phyloP scores from a whole-genome alignment of 2,888 invertebrate genomes.

The Antheraea assamensis region DNA sequence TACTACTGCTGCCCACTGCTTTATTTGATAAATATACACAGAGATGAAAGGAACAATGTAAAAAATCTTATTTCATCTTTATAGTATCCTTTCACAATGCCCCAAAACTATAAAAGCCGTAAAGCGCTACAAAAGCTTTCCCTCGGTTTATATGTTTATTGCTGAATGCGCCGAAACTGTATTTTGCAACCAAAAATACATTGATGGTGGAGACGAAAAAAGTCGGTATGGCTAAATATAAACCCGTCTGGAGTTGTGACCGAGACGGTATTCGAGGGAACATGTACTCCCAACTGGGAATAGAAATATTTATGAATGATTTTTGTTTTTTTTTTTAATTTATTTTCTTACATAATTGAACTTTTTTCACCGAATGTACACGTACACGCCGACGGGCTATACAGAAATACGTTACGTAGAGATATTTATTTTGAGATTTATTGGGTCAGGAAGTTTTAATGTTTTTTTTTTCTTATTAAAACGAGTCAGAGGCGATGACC shows the following conservation, averaged over 20 bases:
- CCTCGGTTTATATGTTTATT: conserved; percentile 36
- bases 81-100: conserved; percentile 31
- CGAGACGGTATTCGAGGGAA: conserved; percentile 39
- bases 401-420: conserved; percentile 11
- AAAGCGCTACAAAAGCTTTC: conserved; percentile 13
- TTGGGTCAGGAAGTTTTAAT: conserved; percentile 11
- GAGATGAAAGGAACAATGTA: conserved; percentile 13
- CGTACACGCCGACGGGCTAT: neutral
- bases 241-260: conserved; percentile 52
- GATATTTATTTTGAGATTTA: conserved; percentile 15
- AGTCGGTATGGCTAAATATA: conserved; percentile 60
- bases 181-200: conserved; percentile 69
- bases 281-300: conserved; percentile 29
- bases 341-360: conserved; percentile 24
- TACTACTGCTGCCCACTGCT: conserved; percentile 9
- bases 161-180: conserved; percentile 49
- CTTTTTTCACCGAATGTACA: conserved; percentile 23
- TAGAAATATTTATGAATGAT: conserved; percentile 53
- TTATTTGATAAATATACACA: conserved; percentile 11
- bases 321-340: conserved; percentile 3
- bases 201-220: conserved; percentile 57
- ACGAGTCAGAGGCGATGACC: no score
- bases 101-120: conserved; percentile 19
- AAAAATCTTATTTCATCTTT: conserved; percentile 18
- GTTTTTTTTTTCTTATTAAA: conserved; percentile 4